Evolutionary conservation across 2,797 vertebrate species (phyloP), one percentile per base, ranked within the genome.

Genomic region (Periophthalmus magnuspinnatus): DNA sequence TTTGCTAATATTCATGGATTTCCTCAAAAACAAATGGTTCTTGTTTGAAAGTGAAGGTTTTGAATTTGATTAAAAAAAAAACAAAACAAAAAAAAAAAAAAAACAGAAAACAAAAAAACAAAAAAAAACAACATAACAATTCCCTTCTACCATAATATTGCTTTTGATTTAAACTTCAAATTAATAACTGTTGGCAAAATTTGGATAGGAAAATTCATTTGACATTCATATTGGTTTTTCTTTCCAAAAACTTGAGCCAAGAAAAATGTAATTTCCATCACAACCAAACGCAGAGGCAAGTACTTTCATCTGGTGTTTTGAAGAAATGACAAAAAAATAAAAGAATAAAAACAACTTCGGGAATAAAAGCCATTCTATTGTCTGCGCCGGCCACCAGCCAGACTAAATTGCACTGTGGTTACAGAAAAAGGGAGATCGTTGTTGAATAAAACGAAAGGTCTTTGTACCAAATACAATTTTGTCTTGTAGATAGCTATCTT

Each of bases 231-330:
- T 66, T 19, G 59, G n/a, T 70, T n/a, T n/a, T 13, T 14, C 59
- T 71, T 45, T 61, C 62, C 54, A 28, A 56, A 14, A 41, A 55
- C 52, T 64, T n/a, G 9, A 71, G 62, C 33, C 33, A 45, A 11
- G 48, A 24, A n/a, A 28, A 13, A 64, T 64, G 7, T 33, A 32
- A 48, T 50, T 50, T 33, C 17, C 16, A 63, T 41, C 14, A 24
- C 22, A 50, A 32, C 45, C 22, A 33, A 65, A 65, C 6, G 45
- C 45, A 32, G 63, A 65, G 63, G 24, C 24, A 33, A 65, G 24
- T 11, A 45, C 47, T 50, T 65, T 65, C 47, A 65, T 48, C 47
- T 50, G 63, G 62, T 48, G 62, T 32, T 48, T 64, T 50, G 41
- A 4, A 48, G 45, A 47, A 41, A 36, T 61, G 28, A 60, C 58